Conservation (phyloP, 1,140 invertebrate genomes). For the Lysiphlebus fabarum region DNA sequence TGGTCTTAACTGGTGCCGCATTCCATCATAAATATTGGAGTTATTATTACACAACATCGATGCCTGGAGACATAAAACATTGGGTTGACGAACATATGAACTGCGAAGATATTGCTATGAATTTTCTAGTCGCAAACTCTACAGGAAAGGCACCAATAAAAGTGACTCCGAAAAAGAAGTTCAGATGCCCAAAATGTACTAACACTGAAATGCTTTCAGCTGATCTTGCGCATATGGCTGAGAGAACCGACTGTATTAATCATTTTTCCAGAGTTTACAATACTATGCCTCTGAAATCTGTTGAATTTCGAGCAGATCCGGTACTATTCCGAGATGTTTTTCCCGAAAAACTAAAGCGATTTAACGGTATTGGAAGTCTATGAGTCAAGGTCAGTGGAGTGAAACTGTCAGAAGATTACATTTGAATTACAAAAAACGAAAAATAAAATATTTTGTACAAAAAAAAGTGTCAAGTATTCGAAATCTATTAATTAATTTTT, state of each 20-base stretch:
- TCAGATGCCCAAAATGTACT: constrained; percentile 93
- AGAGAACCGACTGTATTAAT: constrained; percentile 89
- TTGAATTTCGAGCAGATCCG: constrained; percentile 93
- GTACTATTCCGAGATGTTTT: constrained; percentile 88
- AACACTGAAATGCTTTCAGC: constrained; percentile 93
- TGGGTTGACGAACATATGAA: constrained; percentile 93
- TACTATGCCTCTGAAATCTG: constrained; percentile 80
- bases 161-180: constrained; percentile 96
- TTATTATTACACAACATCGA: constrained; percentile 79
- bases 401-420: too few species aligned
- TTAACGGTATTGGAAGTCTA: constrained; percentile 87
- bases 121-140: constrained; percentile 86
- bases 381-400: constrained; percentile 40
- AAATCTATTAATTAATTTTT: too few species aligned
- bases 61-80: constrained; percentile 74
- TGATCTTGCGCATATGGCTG: constrained; percentile 88
- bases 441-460: too few species aligned
- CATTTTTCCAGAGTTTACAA: constrained; percentile 81
- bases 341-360: constrained; percentile 82
- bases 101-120: constrained; percentile 94
- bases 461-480: too few species aligned
- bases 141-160: constrained; percentile 93
- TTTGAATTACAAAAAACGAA: too few species aligned
- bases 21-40: constrained; percentile 62
- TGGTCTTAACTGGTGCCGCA: constrained; percentile 77